These are phyloP conservation scores for Tragelaphus scriptus DNA, from an alignment of 2,113 vertebrate species.

Conservation along the genomic window DNA sequence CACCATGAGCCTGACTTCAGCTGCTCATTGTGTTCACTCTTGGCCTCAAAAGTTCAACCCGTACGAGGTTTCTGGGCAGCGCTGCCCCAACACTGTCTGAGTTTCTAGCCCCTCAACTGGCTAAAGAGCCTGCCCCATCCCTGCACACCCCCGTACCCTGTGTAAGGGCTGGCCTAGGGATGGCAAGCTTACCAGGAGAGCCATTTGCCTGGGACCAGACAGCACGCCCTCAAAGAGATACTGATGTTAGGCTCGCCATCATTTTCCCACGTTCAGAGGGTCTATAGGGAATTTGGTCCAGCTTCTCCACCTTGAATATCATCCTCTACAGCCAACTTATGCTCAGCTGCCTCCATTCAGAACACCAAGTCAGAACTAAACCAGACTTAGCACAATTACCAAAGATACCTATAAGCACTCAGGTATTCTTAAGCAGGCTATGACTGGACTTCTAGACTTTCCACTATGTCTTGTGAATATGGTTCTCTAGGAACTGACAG, in stretches of 20 bases:
- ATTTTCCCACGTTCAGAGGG: not conserved
- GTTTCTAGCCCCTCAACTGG: not conserved
- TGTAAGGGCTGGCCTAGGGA: not conserved
- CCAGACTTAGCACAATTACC: not conserved
- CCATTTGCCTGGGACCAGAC: not conserved
- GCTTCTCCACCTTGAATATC: not conserved
- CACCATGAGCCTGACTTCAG: not conserved
- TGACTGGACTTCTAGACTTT: not conserved
- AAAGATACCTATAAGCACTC: not conserved
- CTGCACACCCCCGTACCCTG: accelerated
- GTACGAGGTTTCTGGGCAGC: not conserved
- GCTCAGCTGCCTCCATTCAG: not conserved
- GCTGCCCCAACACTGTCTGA: not conserved
- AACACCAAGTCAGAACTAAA: not conserved
- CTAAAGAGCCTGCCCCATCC: not conserved
- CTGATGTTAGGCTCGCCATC: not conserved
- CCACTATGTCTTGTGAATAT: not conserved
- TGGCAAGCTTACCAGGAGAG: not conserved
- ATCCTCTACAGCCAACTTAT: not conserved
- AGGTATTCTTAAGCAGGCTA: not conserved
- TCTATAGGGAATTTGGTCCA: not conserved
- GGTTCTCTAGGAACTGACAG: not conserved
- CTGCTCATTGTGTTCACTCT: not conserved
- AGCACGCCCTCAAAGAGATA: not conserved
- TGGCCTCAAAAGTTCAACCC: not conserved